Evolutionary conservation across 2,113 vertebrate genomes (phyloP).

Genomic region (Ellobius talpinus): DNA sequence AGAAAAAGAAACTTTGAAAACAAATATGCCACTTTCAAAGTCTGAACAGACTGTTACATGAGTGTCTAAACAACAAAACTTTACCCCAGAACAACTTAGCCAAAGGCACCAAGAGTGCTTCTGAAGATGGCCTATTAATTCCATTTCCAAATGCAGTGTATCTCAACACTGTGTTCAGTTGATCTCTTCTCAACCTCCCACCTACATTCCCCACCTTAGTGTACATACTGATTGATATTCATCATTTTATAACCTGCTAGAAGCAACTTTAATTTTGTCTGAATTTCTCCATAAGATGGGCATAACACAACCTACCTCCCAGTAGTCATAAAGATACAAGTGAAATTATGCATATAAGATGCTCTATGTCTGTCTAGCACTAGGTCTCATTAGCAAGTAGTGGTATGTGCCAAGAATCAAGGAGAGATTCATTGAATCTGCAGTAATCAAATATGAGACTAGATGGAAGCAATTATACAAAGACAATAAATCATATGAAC

Average conservation of each 20-base stretch:
- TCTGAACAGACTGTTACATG: not conserved
- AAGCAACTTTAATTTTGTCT: conserved; percentile 10
- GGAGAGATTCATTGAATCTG: not conserved
- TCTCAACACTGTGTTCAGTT: conserved; percentile 25
- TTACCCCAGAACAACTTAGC: conserved; percentile 15
- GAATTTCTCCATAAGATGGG: conserved; percentile 3
- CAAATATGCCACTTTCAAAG: conserved; percentile 4
- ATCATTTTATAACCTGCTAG: not conserved
- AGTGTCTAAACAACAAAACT: not conserved
- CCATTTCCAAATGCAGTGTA: not conserved
- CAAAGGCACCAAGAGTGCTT: conserved; percentile 1
- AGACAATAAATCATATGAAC: not conserved
- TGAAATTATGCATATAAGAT: not conserved
- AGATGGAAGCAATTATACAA: conserved; percentile 28
- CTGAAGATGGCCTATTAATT: not conserved
- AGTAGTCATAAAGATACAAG: conserved; percentile 22
- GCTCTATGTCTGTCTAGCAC: not conserved
- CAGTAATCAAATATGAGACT: conserved; percentile 27
- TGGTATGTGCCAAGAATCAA: not conserved
- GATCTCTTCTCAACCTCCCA: not conserved
- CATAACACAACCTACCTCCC: not conserved
- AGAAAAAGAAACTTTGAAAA: conserved; percentile 32
- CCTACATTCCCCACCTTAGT: not conserved
- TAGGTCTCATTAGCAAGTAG: not conserved
- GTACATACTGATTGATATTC: not conserved